Evolutionary conservation across 1,140 invertebrate genomes (phyloP).

Genomic region (Lycorma delicatula): DNA sequence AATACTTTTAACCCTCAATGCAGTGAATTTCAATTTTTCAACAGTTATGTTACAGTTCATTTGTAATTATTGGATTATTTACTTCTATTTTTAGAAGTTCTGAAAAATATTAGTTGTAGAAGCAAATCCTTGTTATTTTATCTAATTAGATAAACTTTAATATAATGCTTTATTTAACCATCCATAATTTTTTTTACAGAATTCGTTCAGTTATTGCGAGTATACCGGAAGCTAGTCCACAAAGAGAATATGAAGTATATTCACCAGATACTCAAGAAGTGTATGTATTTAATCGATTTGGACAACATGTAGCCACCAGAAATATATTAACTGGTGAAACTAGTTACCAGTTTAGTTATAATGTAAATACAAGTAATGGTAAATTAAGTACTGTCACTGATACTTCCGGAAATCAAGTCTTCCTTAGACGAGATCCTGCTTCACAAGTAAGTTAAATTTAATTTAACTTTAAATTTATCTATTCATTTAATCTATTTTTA

Average conservation of each 20-base stretch:
- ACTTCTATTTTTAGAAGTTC: no score
- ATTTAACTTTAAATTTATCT: not conserved
- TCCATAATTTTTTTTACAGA: no score
- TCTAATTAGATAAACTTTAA: no score
- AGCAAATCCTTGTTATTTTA: no score
- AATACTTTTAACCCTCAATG: no score
- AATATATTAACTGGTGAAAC: conserved; percentile 89
- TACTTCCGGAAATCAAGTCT: conserved; percentile 87
- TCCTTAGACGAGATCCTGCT: conserved; percentile 78
- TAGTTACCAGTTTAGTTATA: conserved; percentile 88
- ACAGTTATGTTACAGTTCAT: no score
- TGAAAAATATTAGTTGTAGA: no score
- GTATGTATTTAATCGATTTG: conserved; percentile 92
- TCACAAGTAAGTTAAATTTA: conserved; percentile 44
- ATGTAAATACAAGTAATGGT: conserved; percentile 92
- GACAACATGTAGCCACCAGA: conserved; percentile 84
- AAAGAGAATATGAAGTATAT: conserved; percentile 85
- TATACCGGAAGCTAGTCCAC: conserved; percentile 61
- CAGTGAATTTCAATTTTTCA: no score
- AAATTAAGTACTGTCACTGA: conserved; percentile 88
- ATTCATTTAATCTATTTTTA: not conserved
- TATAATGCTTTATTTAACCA: no score
- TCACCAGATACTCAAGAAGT: conserved; percentile 92
- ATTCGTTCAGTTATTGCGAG: conserved; percentile 87
- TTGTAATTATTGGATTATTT: no score